Conservation (phyloP, 2,888 invertebrate species). For the Smittia sp. region DNA sequence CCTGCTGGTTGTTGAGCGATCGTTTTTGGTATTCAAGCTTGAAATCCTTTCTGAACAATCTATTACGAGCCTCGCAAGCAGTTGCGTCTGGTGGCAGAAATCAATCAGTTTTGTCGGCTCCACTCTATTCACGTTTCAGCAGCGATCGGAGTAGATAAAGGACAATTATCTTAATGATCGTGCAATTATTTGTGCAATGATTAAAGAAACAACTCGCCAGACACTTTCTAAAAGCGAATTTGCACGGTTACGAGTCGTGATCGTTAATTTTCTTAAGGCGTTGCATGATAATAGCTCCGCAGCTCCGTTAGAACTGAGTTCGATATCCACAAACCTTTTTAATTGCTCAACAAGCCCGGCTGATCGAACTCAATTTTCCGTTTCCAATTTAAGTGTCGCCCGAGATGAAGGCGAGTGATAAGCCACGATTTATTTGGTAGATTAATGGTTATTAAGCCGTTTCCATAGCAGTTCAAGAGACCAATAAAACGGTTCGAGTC, state of each 20-base stretch:
- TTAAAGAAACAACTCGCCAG: neutral
- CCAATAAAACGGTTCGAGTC: neutral
- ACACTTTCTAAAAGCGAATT: conserved; percentile 1
- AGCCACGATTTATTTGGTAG: conserved; percentile 5
- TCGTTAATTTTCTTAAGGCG: neutral
- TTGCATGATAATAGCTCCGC: neutral
- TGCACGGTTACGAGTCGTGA: neutral
- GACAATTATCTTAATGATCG: neutral
- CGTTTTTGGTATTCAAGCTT: too few species aligned
- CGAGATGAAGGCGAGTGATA: neutral
- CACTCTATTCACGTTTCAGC: neutral
- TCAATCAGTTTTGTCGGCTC: conserved; percentile 21
- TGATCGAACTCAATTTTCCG: neutral
- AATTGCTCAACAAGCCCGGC: neutral
- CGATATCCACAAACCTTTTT: neutral
- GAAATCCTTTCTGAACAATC: neutral
- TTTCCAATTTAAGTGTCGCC: neutral
- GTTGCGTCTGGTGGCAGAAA: conserved; percentile 20
- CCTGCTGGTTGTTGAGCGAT: too few species aligned
- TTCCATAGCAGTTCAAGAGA: neutral
- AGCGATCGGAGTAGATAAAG: neutral
- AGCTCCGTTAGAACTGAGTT: neutral
- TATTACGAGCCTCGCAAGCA: neutral
- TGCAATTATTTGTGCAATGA: conserved; percentile 13
- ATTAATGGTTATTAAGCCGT: conserved; percentile 14